Evolutionary conservation across 2,888 invertebrate species (phyloP).

Genomic region (Brachylomia viminalis): DNA sequence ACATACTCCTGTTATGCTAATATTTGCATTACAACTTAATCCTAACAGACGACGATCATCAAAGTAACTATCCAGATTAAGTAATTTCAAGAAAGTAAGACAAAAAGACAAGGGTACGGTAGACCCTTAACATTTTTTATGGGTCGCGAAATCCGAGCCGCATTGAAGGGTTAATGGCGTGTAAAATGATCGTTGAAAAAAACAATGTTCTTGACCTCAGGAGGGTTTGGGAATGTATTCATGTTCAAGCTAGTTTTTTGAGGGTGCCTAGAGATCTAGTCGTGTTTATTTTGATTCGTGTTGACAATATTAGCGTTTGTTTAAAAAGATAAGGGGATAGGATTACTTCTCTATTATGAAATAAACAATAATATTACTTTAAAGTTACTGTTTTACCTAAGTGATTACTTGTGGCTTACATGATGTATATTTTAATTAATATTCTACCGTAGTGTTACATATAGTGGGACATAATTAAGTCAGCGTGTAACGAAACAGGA

Average conservation of each 20-base stretch:
- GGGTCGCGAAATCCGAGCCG: constrained; percentile 77
- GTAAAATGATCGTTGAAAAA: constrained; percentile 75
- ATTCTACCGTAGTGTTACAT: not conserved
- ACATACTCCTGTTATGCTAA: not conserved
- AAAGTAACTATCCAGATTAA: constrained; percentile 44
- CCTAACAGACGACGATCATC: constrained; percentile 5
- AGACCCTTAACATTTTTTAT: constrained; percentile 69
- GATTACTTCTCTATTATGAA: not conserved
- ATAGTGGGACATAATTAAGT: not conserved
- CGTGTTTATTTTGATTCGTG: constrained; percentile 16
- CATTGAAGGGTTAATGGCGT: constrained; percentile 75
- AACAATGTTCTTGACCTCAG: constrained; percentile 70
- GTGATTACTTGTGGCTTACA: not conserved
- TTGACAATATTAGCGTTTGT: constrained; percentile 17
- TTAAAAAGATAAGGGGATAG: no score
- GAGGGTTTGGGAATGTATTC: constrained; percentile 50
- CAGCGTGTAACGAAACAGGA: not conserved
- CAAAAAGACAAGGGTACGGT: constrained; percentile 52
- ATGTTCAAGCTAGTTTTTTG: constrained; percentile 20
- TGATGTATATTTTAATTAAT: not conserved
- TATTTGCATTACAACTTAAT: constrained; percentile 38
- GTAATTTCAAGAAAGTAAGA: constrained; percentile 44
- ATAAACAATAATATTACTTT: no score
- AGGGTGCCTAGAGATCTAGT: constrained; percentile 3
- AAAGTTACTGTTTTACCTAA: not conserved